These are phyloP conservation scores for Flexamia atlantica DNA, from an alignment of 2,888 invertebrate species.

Conservation along the genomic window DNA sequence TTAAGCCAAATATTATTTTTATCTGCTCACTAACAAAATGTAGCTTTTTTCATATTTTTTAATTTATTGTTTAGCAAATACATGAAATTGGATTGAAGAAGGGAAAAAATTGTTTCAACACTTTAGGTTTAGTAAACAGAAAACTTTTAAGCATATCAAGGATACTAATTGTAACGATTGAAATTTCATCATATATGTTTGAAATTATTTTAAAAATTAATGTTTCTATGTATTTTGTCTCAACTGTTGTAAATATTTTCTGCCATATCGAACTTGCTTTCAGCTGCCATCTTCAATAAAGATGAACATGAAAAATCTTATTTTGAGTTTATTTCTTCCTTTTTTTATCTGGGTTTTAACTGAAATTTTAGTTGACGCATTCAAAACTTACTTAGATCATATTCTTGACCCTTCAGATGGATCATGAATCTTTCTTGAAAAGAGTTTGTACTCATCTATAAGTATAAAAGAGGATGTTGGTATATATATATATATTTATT, in stretches of 20 bases:
- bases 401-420: no score
- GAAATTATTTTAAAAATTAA: conserved; percentile 24
- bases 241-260: conserved; percentile 34
- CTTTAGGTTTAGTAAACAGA: not conserved
- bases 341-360: no score
- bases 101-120: not conserved
- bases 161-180: conserved; percentile 9
- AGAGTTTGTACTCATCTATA: no score
- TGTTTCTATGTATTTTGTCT: conserved; percentile 32
- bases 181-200: not conserved
- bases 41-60: no score
- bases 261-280: conserved; percentile 40
- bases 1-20: no score
- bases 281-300: conserved; percentile 39
- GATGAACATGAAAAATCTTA: conserved; percentile 2
- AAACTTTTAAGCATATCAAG: not conserved
- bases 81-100: not conserved
- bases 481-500: no score
- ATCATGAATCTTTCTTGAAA: no score
- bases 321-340: not conserved
- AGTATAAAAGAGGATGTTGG: no score
- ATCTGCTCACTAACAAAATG: no score
- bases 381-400: no score
- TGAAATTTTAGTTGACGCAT: no score
- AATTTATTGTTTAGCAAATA: no score